Base-by-base conservation (phyloP, 30 jellyfish, hydroid and myxozoan species). In the Hydractinia echinata region DNA sequence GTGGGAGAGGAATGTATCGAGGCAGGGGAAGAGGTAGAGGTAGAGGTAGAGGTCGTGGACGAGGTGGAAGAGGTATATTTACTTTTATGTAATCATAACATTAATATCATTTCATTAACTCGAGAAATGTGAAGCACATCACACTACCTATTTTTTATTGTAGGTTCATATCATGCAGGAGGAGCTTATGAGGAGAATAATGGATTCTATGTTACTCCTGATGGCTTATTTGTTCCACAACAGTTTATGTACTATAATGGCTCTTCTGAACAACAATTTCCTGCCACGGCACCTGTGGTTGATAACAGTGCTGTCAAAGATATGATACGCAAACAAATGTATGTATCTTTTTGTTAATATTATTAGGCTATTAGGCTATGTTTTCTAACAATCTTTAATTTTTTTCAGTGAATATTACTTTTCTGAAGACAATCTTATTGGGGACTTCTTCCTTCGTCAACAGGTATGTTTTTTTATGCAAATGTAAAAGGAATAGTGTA, bases 1-100 rank as follows among this genome's bases (percentile, higher is more conserved):
- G 72, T 70, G 72, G 89, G 20, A 81, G 76, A 13, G 87, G 86
- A 50, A 67, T 30, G 18, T 55, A 69, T 72, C 51, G 81, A 66
- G 90, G 86, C 13, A 78, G 95, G 21, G 94, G 66, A 51, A 76
- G 98, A 20, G 98, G 98, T 6, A 81, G 98, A 72, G 96, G 98
- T 11, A 78, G 98, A 58, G 98, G 96, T 51, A 95, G 98, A 30
- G 95, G 98, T 51, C 88, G 98, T 11, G 87, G 91, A 6, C 71
- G 96, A 78, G 93, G 96, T 15, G 96, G 98, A 2, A 86, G 98
- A 92, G 98, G 98, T 92, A 86, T 54, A 16, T 68, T 30, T 68
- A 15, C 2, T 68, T 15, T 30, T 30, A 0, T 30, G 2, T 30
- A 30, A 30, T 30, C 44, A 30, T 30, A 30, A 30, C 44, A 30